phyloP scores from a whole-genome alignment of 2,888 invertebrate species.

The Ptilodon capucinus region DNA sequence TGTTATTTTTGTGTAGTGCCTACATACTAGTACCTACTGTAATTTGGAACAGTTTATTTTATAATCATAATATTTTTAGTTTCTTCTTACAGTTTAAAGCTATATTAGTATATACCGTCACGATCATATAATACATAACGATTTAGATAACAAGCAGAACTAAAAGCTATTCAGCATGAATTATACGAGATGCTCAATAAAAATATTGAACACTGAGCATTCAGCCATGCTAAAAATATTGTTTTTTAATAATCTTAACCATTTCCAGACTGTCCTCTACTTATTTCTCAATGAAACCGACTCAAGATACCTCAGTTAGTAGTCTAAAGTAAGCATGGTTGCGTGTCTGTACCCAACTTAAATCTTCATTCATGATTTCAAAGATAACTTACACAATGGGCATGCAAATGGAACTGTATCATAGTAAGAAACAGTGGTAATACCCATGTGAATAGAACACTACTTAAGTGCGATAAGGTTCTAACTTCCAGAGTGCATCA shows the following conservation, averaged over 20 bases:
- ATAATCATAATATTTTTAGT: no score
- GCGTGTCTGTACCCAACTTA: not conserved
- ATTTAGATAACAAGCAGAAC: no score
- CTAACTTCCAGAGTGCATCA: constrained; percentile 24
- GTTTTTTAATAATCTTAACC: no score
- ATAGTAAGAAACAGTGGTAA: constrained; percentile 19
- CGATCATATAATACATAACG: no score
- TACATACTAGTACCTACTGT: constrained; percentile 5
- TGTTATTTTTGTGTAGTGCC: constrained; percentile 18
- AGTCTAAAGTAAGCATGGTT: not conserved
- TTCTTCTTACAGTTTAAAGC: no score
- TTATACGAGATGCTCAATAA: no score
- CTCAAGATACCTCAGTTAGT: not conserved
- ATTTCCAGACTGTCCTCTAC: no score
- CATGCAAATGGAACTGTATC: constrained; percentile 33
- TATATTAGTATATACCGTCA: no score
- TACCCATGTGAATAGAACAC: constrained; percentile 10
- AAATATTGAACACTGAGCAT: no score
- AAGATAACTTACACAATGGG: constrained; percentile 43
- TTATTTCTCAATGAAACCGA: not conserved
- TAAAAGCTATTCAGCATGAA: no score
- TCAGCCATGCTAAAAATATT: no score
- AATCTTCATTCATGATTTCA: constrained; percentile 51
- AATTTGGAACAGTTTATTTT: no score
- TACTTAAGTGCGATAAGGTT: constrained; percentile 45